Conservation (phyloP, 2,797 vertebrate species). For the Cossypha caffra region DNA sequence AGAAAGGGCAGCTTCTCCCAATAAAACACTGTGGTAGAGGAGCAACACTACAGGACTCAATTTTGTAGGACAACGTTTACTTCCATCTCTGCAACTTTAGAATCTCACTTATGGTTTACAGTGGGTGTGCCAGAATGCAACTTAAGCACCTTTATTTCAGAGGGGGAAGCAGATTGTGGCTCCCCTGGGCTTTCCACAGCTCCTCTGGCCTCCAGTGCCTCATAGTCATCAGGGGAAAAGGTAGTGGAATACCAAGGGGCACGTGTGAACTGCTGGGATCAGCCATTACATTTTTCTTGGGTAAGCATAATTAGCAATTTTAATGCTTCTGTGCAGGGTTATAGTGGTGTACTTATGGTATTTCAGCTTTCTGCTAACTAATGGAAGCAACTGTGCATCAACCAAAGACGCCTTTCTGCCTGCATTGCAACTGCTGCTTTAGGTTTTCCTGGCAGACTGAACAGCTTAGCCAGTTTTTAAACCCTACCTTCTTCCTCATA, state of each 20-base stretch:
- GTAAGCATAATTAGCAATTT: not conserved
- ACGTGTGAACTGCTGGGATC: not conserved
- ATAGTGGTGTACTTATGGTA: not conserved
- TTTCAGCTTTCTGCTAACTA: not conserved
- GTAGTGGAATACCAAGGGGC: not conserved
- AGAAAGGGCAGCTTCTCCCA: conserved; percentile 28
- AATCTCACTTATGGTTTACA: not conserved
- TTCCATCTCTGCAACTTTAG: not conserved
- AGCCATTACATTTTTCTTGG: not conserved
- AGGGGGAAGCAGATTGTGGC: not conserved
- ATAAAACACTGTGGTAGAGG: fast-evolving
- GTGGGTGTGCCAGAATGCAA: not conserved
- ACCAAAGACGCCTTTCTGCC: conserved; percentile 70
- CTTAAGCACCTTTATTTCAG: not conserved
- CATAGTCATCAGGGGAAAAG: not conserved
- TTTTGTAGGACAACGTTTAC: not conserved
- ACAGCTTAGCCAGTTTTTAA: not conserved
- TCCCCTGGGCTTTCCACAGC: not conserved
- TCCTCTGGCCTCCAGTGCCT: conserved; percentile 23
- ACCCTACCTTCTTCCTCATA: not conserved
- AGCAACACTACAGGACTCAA: not conserved
- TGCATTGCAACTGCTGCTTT: not conserved
- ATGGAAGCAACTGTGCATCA: conserved; percentile 22
- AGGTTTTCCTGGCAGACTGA: not conserved
- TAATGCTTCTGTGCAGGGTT: conserved; percentile 14